phyloP scores from a whole-genome alignment of 1,140 invertebrate genomes.

The Trichonephila inaurata region DNA sequence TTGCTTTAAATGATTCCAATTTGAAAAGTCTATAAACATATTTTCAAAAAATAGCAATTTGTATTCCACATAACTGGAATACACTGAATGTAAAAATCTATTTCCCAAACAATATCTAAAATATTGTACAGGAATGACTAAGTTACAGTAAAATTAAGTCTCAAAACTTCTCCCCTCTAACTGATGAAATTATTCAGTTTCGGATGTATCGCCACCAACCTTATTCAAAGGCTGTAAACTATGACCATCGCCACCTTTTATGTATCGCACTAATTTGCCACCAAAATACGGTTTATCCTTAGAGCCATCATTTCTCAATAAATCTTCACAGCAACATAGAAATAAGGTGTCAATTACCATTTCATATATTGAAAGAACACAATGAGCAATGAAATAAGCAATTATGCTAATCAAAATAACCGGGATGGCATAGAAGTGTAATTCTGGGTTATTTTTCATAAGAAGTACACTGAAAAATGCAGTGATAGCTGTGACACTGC shows the following conservation, averaged over 20 bases:
- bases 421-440: slow-evolving; percentile 86
- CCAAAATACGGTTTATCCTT: slow-evolving; percentile 78
- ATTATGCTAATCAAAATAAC: slow-evolving; percentile 93
- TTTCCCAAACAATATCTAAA: too few relatives aligned
- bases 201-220: slow-evolving; percentile 51
- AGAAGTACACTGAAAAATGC: slow-evolving; percentile 86
- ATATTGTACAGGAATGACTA: too few relatives aligned
- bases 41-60: too few relatives aligned
- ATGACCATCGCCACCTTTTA: slow-evolving; percentile 44
- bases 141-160: too few relatives aligned
- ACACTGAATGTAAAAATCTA: too few relatives aligned
- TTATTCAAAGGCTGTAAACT: slow-evolving; percentile 70
- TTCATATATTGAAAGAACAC: slow-evolving; percentile 96
- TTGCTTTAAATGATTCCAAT: too few relatives aligned
- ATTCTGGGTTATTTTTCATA: slow-evolving; percentile 81
- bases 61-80: too few relatives aligned
- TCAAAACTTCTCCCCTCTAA: too few relatives aligned
- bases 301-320: slow-evolving; percentile 87
- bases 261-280: slow-evolving; percentile 57
- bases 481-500: slow-evolving; percentile 90
- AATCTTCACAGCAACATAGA: slow-evolving; percentile 96
- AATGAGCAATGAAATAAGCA: slow-evolving; percentile 95
- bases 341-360: slow-evolving; percentile 97
- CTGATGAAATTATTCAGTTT: slow-evolving; percentile 27
- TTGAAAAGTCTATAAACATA: too few relatives aligned